These are phyloP conservation scores for Parotocinclus haroldoi DNA, from an alignment of 2,797 vertebrate species.

Conservation along the genomic window DNA sequence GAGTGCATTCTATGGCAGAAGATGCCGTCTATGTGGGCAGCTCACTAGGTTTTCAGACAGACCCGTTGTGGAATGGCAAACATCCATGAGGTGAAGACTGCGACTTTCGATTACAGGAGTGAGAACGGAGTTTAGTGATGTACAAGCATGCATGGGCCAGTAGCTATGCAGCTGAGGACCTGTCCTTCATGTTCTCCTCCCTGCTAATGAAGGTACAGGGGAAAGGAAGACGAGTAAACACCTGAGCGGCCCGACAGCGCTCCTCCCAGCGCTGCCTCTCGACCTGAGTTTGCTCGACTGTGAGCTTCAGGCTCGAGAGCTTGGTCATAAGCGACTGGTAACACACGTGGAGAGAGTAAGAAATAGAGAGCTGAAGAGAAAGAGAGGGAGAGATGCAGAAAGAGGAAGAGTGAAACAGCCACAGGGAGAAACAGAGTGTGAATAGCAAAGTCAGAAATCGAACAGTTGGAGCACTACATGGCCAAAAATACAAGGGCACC, in stretches of 20 bases:
- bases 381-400: conserved; percentile 38
- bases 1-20: too few species aligned
- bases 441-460: background rate
- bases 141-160: too few species aligned
- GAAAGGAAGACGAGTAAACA: conserved; percentile 49
- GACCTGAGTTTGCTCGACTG: conserved; percentile 74
- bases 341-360: conserved; percentile 69
- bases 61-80: too few species aligned
- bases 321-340: conserved; percentile 72
- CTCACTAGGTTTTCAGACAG: too few species aligned
- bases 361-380: conserved; percentile 67
- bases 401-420: background rate
- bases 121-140: too few species aligned
- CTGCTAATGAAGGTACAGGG: conserved; percentile 8
- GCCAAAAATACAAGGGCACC: too few species aligned
- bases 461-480: too few species aligned
- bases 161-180: background rate
- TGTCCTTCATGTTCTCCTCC: conserved; percentile 35
- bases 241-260: conserved; percentile 66
- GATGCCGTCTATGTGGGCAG: too few species aligned
- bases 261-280: conserved; percentile 75
- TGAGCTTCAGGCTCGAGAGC: conserved; percentile 73
- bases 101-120: too few species aligned
- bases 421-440: background rate
- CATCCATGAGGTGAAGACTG: too few species aligned